These are phyloP conservation scores for Rhamnusium bicolor DNA, from an alignment of 2,888 invertebrate genomes.

Conservation along the genomic window DNA sequence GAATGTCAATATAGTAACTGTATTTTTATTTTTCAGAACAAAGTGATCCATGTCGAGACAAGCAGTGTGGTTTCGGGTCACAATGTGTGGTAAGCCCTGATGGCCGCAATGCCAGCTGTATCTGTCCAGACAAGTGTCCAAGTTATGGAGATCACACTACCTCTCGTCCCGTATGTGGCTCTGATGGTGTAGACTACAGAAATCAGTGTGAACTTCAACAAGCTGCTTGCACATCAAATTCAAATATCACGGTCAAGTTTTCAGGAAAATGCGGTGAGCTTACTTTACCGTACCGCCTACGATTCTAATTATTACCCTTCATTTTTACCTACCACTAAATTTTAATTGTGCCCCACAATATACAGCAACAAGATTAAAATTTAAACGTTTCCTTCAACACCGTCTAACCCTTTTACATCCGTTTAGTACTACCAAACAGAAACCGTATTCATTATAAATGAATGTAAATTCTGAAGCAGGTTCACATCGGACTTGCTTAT, in stretches of 20 bases:
- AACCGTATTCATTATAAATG: not conserved
- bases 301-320: not conserved
- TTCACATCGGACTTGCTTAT: not conserved
- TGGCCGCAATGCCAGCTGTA: constrained; percentile 82
- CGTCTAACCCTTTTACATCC: not conserved
- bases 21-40: constrained; percentile 73
- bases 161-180: constrained; percentile 86
- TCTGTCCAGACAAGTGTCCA: constrained; percentile 85
- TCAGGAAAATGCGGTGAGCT: constrained; percentile 89
- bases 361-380: constrained; percentile 4
- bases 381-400: constrained; percentile 14
- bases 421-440: not conserved
- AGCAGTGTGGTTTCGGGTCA: constrained; percentile 80
- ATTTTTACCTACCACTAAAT: not conserved
- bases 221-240: constrained; percentile 82
- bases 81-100: constrained; percentile 79
- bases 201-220: constrained; percentile 89
- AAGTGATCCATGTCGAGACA: constrained; percentile 81
- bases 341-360: not conserved
- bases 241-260: constrained; percentile 86
- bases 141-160: constrained; percentile 88
- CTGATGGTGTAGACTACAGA: constrained; percentile 87
- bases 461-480: not conserved
- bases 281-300: not conserved
- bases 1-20: not conserved